Conservation (phyloP, 2,797 vertebrate species). For the Clarias pachynema region DNA sequence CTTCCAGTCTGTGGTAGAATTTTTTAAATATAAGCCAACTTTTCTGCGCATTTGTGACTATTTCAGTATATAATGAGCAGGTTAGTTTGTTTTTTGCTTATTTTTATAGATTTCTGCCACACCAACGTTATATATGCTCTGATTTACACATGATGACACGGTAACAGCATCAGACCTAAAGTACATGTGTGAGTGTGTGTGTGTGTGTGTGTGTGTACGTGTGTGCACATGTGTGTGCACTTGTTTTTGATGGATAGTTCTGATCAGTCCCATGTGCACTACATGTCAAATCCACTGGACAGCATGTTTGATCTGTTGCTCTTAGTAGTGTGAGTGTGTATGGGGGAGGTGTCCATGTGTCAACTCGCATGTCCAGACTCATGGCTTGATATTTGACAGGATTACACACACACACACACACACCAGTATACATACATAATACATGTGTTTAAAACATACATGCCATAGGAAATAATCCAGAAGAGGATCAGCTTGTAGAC, state of each 20-base stretch:
- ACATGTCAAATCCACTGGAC: conserved; percentile 12
- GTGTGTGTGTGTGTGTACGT: background rate
- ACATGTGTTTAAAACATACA: background rate
- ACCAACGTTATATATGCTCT: background rate
- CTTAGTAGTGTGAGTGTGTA: conserved; percentile 13
- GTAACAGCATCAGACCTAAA: background rate
- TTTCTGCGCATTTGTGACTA: background rate
- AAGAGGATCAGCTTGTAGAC: background rate
- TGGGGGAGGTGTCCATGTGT: conserved; percentile 3
- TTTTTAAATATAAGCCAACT: conserved; percentile 15
- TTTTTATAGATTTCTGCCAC: background rate
- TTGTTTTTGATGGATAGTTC: background rate
- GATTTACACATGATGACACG: conserved; percentile 3
- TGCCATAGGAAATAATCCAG: conserved; percentile 1
- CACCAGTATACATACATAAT: background rate
- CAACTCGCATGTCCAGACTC: background rate
- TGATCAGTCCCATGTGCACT: conserved; percentile 24
- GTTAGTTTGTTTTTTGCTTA: background rate
- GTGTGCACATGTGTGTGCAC: background rate
- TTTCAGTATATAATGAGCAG: background rate
- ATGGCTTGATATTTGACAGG: conserved; percentile 17
- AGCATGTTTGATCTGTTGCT: conserved; percentile 32
- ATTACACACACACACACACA: conserved; percentile 13
- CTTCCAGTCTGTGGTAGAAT: conserved; percentile 19
- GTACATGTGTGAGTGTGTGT: background rate